Conservation (phyloP, 2,888 invertebrate genomes). For the Melinopterus prodromus region DNA sequence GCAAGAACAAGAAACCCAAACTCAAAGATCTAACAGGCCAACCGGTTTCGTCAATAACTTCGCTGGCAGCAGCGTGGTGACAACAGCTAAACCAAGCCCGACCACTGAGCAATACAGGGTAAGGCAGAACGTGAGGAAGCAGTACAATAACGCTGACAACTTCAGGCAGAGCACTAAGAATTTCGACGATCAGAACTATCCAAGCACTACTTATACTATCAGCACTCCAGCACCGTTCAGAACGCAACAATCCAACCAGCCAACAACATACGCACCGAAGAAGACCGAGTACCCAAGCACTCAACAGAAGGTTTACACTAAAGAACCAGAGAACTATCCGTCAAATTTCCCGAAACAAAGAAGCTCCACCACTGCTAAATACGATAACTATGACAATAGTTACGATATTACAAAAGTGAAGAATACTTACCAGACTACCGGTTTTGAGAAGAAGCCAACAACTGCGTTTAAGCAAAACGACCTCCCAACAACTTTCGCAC, state of each 20-base stretch:
- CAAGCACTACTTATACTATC: conserved; percentile 50
- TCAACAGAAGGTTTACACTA: conserved; percentile 38
- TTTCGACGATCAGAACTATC: conserved; percentile 39
- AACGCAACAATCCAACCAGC: conserved; percentile 48
- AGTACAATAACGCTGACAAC: conserved; percentile 50
- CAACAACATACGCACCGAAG: conserved; percentile 44
- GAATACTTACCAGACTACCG: conserved; percentile 29
- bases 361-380: conserved; percentile 29
- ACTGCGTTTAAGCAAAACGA: conserved; percentile 43
- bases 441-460: conserved; percentile 40
- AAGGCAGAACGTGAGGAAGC: conserved; percentile 40
- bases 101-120: conserved; percentile 41
- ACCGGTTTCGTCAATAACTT: conserved; percentile 60
- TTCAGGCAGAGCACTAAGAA: conserved; percentile 46
- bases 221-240: conserved; percentile 59
- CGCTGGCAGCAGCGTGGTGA: conserved; percentile 61
- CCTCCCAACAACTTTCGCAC: conserved; percentile 56
- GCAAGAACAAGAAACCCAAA: conserved; percentile 47
- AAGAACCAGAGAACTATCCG: conserved; percentile 52
- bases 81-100: conserved; percentile 59
- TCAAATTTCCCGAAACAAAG: conserved; percentile 41
- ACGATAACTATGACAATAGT: conserved; percentile 41
- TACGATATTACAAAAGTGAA: conserved; percentile 43
- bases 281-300: conserved; percentile 39
- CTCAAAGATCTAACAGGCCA: conserved; percentile 55